phyloP scores from a whole-genome alignment of 1,140 invertebrate species.

The Hycleus cichorii region DNA sequence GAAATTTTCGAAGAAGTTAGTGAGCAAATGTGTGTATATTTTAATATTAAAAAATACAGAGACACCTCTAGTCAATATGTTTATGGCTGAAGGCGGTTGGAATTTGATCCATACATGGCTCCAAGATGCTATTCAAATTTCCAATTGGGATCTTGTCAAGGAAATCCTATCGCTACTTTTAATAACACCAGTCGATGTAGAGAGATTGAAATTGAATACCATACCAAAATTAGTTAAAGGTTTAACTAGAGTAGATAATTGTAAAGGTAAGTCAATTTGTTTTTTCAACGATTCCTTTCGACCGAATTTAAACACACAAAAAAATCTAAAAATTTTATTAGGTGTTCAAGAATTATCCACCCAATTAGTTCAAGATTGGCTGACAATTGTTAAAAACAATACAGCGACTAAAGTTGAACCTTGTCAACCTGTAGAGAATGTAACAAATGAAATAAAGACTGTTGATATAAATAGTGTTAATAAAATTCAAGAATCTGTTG shows the following conservation, averaged over 20 bases:
- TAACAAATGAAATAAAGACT: not conserved
- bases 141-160: slow-evolving; percentile 78
- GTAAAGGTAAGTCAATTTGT: slow-evolving; percentile 56
- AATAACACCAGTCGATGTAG: slow-evolving; percentile 80
- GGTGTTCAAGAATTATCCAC: slow-evolving; percentile 52
- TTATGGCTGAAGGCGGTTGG: slow-evolving; percentile 88
- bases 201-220: slow-evolving; percentile 81
- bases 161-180: slow-evolving; percentile 79
- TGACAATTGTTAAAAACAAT: slow-evolving; percentile 74
- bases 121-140: slow-evolving; percentile 70
- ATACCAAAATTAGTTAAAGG: slow-evolving; percentile 87
- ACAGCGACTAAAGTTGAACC: not conserved
- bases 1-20: slow-evolving; percentile 90
- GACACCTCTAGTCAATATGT: slow-evolving; percentile 72
- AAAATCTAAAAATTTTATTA: slow-evolving; percentile 20
- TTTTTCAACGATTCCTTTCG: not conserved
- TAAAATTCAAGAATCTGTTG: too few species aligned
- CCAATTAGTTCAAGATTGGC: slow-evolving; percentile 83
- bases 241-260: slow-evolving; percentile 71
- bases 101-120: slow-evolving; percentile 81
- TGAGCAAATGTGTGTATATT: slow-evolving; percentile 92
- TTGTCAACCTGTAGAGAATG: slow-evolving; percentile 3
- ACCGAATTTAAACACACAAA: not conserved
- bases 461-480: not conserved
- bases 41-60: slow-evolving; percentile 88